phyloP scores from a whole-genome alignment of 2,888 invertebrate species.

The Troglohyphantes excavatus region DNA sequence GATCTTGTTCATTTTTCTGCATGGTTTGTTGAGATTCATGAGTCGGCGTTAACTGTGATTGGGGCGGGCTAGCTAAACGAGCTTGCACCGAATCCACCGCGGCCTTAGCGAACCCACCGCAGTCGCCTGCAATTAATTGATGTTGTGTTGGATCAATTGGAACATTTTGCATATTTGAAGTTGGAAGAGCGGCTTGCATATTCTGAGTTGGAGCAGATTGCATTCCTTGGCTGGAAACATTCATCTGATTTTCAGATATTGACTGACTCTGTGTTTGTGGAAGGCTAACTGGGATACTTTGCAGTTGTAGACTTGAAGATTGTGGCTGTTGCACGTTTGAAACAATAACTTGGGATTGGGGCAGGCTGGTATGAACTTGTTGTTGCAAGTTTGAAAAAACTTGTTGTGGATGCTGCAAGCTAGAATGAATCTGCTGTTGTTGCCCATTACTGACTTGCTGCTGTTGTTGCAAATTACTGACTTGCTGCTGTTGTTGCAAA shows the following conservation, averaged over 20 bases:
- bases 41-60: constrained; percentile 8
- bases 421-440: constrained; percentile 1
- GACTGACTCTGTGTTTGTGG: constrained; percentile 6
- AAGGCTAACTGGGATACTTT: constrained; percentile 1
- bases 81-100: neutral
- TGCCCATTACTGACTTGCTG: neutral
- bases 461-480: constrained; percentile 12
- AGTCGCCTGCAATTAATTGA: constrained; percentile 21
- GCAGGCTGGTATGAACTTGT: neutral
- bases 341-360: neutral
- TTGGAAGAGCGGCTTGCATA: constrained; percentile 17
- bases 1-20: constrained; percentile 43
- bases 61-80: constrained; percentile 1
- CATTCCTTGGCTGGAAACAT: constrained; percentile 27
- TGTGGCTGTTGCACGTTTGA: constrained; percentile 12
- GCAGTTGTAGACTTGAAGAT: neutral
- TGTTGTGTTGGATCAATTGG: constrained; percentile 24
- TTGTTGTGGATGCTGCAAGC: neutral
- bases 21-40: constrained; percentile 61
- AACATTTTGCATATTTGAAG: constrained; percentile 33
- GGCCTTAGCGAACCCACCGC: too few relatives aligned
- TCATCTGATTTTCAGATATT: constrained; percentile 28
- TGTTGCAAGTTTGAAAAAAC: neutral
- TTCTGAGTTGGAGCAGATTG: constrained; percentile 13
- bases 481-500: neutral